phyloP scores from a whole-genome alignment of 2,797 vertebrate species.

The Orientallactaga sibirica region DNA sequence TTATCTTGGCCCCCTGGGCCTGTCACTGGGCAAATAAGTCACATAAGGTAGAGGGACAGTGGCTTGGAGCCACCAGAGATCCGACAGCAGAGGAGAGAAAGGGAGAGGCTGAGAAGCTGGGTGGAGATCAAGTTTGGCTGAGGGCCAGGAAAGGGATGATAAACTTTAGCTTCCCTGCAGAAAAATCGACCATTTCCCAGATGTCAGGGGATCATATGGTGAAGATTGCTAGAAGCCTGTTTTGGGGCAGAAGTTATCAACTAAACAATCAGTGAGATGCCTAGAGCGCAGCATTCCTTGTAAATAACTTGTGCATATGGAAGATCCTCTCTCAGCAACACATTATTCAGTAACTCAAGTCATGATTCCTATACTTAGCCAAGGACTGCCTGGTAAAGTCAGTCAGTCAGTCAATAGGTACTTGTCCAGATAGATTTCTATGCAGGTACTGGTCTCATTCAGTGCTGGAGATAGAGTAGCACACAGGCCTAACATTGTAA shows the following conservation, averaged over 20 bases:
- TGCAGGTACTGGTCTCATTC: too few relatives aligned
- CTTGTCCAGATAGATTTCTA: background rate
- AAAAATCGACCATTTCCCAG: constrained; percentile 55
- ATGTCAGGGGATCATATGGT: constrained; percentile 35
- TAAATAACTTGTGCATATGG: background rate
- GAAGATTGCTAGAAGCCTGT: background rate
- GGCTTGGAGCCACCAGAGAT: background rate
- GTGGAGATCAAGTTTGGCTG: background rate
- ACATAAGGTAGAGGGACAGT: background rate
- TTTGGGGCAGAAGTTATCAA: background rate
- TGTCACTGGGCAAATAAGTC: constrained; percentile 66
- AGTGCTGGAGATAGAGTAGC: background rate
- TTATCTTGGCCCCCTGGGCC: constrained; percentile 63
- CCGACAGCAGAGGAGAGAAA: background rate
- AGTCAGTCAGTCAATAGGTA: background rate
- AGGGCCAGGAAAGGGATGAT: constrained; percentile 25
- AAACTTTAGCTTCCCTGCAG: background rate
- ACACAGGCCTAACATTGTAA: fast-evolving
- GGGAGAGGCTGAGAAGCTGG: background rate
- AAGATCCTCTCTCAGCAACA: background rate
- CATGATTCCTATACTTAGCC: background rate
- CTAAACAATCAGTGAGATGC: background rate
- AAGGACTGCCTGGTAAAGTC: background rate
- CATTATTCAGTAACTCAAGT: background rate
- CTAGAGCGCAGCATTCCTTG: background rate